Conservation (phyloP, 2,888 invertebrate genomes). For the Cheilosia impressa region DNA sequence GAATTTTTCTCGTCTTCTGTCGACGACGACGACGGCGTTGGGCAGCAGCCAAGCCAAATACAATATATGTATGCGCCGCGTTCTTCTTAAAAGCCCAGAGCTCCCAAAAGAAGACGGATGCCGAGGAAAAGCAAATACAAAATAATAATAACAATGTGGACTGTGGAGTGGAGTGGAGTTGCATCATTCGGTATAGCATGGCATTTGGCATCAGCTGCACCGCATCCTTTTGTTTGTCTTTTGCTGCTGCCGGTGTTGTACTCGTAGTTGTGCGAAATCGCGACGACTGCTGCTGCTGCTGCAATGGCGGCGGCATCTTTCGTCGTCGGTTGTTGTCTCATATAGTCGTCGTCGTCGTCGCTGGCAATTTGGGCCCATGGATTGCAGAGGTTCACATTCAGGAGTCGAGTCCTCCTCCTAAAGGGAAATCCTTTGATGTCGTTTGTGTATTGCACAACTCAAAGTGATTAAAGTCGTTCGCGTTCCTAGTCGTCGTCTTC, state of each 20-base stretch:
- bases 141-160: constrained; percentile 74
- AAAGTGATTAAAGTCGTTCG: constrained; percentile 73
- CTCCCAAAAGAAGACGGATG: constrained; percentile 58
- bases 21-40: constrained; percentile 1
- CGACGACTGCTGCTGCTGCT: constrained; percentile 24
- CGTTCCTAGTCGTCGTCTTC: constrained; percentile 32
- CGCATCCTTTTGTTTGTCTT: constrained; percentile 73
- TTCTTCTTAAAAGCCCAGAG: constrained; percentile 2
- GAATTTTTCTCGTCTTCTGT: constrained; percentile 25
- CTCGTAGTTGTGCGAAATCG: constrained; percentile 45
- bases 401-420: constrained; percentile 30
- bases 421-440: constrained; percentile 70
- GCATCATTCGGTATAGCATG: constrained; percentile 73
- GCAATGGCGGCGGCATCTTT: constrained; percentile 49
- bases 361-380: constrained; percentile 60
- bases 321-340: constrained; percentile 52
- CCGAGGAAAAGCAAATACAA: constrained; percentile 69
- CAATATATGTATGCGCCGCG: constrained; percentile 19
- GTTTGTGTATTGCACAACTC: constrained; percentile 70
- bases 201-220: constrained; percentile 77
- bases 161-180: constrained; percentile 47
- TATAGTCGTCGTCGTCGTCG: constrained; percentile 30
- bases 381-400: constrained; percentile 51
- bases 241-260: constrained; percentile 45
- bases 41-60: constrained; percentile 61